Percentiles rank a stretch among this genome's conserved stretches.
Conservation (phyloP, 2,113 vertebrate species). For the Clarias gariepinus region DNA sequence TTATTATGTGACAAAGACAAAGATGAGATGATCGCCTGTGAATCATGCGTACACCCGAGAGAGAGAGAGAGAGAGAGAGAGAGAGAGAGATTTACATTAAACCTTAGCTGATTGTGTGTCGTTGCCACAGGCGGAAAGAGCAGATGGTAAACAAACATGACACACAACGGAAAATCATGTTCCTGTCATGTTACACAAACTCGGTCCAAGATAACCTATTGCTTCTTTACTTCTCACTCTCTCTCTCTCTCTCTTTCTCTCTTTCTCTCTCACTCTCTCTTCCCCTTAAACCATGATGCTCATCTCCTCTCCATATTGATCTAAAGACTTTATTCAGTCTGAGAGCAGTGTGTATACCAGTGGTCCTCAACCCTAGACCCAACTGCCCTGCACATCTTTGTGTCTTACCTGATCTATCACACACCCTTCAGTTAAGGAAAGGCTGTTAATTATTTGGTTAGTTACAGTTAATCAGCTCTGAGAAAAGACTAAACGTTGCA, state of each 20-base stretch:
- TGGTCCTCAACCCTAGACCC: too few relatives aligned
- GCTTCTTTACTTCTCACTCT: not conserved
- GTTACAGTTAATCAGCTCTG: too few relatives aligned
- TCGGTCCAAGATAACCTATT: not conserved
- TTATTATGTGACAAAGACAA: not conserved
- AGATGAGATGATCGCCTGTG: not conserved
- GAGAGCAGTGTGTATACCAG: not conserved
- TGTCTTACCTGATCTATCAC: too few relatives aligned
- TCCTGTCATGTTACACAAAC: slow-evolving; percentile 29
- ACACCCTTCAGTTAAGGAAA: too few relatives aligned
- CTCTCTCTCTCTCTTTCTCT: not conserved
- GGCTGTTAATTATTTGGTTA: too few relatives aligned
- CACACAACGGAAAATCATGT: slow-evolving; percentile 25
- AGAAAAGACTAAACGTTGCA: too few relatives aligned
- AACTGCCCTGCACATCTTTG: too few relatives aligned
- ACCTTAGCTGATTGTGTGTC: slow-evolving; percentile 17
- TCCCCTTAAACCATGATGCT: not conserved
- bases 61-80: not conserved
- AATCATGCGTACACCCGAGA: not conserved
- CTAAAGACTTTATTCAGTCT: not conserved
- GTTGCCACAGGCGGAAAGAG: not conserved
- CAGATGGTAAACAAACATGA: slow-evolving; percentile 40
- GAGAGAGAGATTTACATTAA: not conserved
- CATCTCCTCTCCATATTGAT: not conserved
- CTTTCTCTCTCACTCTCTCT: not conserved